Evolutionary conservation across 2,888 invertebrate genomes (phyloP).

Genomic region (Heliconius ismenius): DNA sequence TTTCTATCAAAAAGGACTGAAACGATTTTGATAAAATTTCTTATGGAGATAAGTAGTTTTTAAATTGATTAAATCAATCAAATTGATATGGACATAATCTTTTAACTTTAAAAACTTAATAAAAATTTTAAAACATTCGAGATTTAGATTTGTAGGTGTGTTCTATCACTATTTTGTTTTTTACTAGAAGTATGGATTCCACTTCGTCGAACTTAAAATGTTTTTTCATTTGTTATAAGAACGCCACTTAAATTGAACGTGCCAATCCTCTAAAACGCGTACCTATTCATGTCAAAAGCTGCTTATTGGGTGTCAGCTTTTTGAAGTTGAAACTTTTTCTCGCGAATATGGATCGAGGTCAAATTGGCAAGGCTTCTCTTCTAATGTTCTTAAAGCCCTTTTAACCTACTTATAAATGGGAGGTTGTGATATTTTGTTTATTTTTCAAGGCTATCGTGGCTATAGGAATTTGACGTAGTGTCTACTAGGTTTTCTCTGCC

Average conservation of each 20-base stretch:
- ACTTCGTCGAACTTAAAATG: neutral
- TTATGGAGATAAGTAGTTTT: neutral
- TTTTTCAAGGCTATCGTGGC: neutral
- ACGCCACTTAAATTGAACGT: constrained; percentile 4
- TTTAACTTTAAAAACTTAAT: too few species aligned
- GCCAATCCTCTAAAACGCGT: constrained; percentile 6
- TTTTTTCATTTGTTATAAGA: neutral
- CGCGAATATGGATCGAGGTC: constrained; percentile 21
- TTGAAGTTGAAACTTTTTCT: constrained; percentile 15
- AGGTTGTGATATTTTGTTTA: neutral
- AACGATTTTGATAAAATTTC: neutral
- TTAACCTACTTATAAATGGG: neutral
- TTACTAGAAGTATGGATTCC: too few species aligned
- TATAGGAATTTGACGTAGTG: too few species aligned
- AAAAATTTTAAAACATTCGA: too few species aligned
- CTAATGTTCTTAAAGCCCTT: constrained; percentile 12
- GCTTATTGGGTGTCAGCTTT: constrained; percentile 9
- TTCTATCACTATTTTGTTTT: neutral
- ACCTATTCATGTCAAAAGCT: constrained; percentile 19
- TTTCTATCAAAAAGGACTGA: neutral
- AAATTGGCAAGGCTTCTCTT: neutral
- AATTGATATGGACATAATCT: neutral
- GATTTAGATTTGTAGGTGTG: too few species aligned
- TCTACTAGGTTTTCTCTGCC: too few species aligned
- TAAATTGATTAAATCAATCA: neutral